Conservation (phyloP, 2,797 vertebrate genomes). For the Buphagus erythrorhynchus region DNA sequence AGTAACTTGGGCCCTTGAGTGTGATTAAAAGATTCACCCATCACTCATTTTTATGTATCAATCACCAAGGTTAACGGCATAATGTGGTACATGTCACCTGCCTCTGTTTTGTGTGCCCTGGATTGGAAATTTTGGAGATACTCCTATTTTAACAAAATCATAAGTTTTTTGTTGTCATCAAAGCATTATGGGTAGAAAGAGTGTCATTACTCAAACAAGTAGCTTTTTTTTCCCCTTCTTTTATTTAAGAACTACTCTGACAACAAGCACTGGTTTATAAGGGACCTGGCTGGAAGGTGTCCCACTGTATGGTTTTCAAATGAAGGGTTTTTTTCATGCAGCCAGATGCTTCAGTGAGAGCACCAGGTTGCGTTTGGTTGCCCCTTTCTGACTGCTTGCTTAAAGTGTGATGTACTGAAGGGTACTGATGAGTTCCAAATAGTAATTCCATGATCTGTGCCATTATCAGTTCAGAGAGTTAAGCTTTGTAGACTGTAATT, state of each 20-base stretch:
- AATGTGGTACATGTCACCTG: not conserved
- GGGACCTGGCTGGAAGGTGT: not conserved
- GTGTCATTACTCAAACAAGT: not conserved
- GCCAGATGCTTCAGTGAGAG: not conserved
- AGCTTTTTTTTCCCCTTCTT: fast-evolving
- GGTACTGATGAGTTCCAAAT: not conserved
- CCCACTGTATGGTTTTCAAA: not conserved
- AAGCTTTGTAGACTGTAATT: not conserved
- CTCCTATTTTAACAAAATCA: not conserved
- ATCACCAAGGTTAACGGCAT: not conserved
- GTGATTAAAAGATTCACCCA: not conserved
- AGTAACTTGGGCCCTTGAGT: not conserved
- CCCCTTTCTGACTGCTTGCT: not conserved
- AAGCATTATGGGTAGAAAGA: not conserved
- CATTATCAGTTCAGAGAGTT: not conserved
- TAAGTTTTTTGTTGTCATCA: not conserved
- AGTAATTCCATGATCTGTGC: not conserved
- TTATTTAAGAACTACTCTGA: not conserved
- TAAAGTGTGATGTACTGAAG: not conserved
- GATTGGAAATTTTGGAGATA: not conserved
- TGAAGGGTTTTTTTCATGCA: not conserved
- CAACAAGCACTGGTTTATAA: not conserved
- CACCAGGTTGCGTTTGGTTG: not conserved
- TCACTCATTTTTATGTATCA: not conserved
- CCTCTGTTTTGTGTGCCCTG: not conserved